A percentile compares a stretch with the other conserved stretches of the same genome.
These are phyloP conservation scores for Hypomecis atomaria DNA, from an alignment of 2,888 invertebrate species.

Conservation along the genomic window DNA sequence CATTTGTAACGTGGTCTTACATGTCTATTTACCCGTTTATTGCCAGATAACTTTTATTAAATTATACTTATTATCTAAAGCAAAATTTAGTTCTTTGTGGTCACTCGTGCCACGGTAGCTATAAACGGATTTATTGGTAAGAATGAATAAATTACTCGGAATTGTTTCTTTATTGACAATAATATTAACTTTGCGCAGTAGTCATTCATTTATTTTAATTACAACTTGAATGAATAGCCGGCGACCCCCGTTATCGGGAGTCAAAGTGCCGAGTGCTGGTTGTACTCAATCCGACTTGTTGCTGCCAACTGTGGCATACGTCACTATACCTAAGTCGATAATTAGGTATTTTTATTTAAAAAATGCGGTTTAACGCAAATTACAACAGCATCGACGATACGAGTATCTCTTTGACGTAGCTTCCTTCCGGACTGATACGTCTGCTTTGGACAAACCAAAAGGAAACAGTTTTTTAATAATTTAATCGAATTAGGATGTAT, in stretches of 20 bases:
- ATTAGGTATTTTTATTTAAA: constrained; percentile 15
- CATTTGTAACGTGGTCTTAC: background rate
- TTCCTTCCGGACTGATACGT: constrained; percentile 32
- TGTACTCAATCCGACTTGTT: constrained; percentile 37
- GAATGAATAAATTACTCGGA: constrained; percentile 33
- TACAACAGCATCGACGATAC: constrained; percentile 16
- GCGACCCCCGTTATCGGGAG: constrained; percentile 66
- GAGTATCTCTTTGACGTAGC: constrained; percentile 31
- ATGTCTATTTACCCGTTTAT: background rate
- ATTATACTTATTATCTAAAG: background rate
- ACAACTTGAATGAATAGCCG: constrained; percentile 67
- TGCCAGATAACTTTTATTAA: background rate
- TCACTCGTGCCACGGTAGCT: constrained; percentile 8
- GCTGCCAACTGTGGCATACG: constrained; percentile 17
- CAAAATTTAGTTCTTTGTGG: constrained; percentile 12
- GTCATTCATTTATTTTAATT: constrained; percentile 70
- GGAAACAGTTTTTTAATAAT: background rate
- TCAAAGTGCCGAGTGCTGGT: constrained; percentile 49
- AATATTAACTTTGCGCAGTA: constrained; percentile 45
- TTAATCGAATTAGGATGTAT: background rate
- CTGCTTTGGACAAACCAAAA: constrained; percentile 8
- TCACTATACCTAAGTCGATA: constrained; percentile 25
- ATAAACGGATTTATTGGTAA: constrained; percentile 28
- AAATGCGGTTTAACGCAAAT: constrained; percentile 18
- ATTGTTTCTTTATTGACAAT: constrained; percentile 24